A percentile compares a stretch with the other conserved stretches of the same genome.
Conservation (phyloP, 2,888 invertebrate species). For the Diarsia brunnea region DNA sequence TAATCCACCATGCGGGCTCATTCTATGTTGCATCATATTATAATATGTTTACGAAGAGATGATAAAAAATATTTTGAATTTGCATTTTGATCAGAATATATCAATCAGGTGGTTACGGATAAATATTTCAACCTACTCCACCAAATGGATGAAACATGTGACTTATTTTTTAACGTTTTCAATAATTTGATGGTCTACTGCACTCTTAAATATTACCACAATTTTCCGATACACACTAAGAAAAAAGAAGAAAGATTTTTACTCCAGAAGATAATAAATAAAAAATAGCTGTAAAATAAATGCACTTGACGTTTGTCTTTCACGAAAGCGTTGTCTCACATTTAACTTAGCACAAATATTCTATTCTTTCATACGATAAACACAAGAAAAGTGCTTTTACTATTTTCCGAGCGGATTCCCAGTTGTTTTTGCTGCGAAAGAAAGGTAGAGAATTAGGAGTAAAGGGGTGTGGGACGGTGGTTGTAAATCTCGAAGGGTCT, state of each 20-base stretch:
- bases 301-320: background rate
- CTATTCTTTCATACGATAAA: slow-evolving; percentile 59
- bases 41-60: no score
- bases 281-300: slow-evolving; percentile 18
- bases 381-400: slow-evolving; percentile 61
- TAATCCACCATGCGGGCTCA: no score
- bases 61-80: no score
- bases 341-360: slow-evolving; percentile 38
- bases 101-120: background rate
- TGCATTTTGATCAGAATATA: background rate
- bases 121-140: no score
- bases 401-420: slow-evolving; percentile 61
- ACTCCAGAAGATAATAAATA: background rate
- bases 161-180: no score
- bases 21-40: no score
- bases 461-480: slow-evolving; percentile 65
- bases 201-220: background rate
- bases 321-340: slow-evolving; percentile 4
- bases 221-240: background rate
- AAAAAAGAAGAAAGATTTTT: background rate
- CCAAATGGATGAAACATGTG: no score
- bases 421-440: slow-evolving; percentile 67
- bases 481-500: slow-evolving; percentile 69
- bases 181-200: no score
- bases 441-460: slow-evolving; percentile 68